A percentile compares a stretch with the other conserved stretches of the same genome.
Evolutionary conservation across 2,797 vertebrate species (phyloP).

Genomic region (Poecilia picta): DNA sequence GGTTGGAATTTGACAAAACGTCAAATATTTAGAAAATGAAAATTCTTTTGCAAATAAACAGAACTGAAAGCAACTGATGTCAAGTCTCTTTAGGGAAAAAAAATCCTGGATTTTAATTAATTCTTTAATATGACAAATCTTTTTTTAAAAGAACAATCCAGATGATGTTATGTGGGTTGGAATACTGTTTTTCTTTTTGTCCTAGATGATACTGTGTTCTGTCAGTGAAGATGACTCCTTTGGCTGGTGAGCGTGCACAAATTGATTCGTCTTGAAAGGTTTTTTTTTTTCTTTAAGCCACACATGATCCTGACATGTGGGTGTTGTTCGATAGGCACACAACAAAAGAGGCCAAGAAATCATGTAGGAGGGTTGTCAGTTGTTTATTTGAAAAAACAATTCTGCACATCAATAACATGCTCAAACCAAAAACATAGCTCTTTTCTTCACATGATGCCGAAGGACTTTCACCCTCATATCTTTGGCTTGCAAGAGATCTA

Average conservation of each 20-base stretch:
- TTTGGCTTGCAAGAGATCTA: background rate
- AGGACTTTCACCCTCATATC: background rate
- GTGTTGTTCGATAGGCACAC: slow-evolving; percentile 2
- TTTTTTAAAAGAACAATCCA: background rate
- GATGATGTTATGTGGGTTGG: background rate
- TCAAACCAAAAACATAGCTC: background rate
- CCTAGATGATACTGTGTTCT: background rate
- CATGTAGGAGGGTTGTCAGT: slow-evolving; percentile 20
- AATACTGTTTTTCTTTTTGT: background rate
- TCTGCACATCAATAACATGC: slow-evolving; percentile 2
- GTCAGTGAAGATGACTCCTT: slow-evolving; percentile 3
- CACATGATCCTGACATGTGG: slow-evolving; percentile 12
- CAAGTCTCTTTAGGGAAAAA: background rate
- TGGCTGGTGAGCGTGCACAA: background rate
- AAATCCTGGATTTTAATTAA: background rate
- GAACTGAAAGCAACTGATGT: background rate
- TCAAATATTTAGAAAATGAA: background rate
- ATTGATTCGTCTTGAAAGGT: slow-evolving; percentile 19
- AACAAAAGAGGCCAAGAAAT: slow-evolving; percentile 7
- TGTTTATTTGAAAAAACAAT: slow-evolving; percentile 5
- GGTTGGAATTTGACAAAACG: background rate
- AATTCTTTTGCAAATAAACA: background rate
- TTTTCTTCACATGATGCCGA: background rate
- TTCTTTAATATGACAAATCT: background rate
- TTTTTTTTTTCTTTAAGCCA: slow-evolving; percentile 24